A percentile compares a stretch with the other conserved stretches of the same genome.
These are phyloP conservation scores for Rhyacophila evoluta DNA, from an alignment of 2,888 invertebrate species.

Conservation along the genomic window DNA sequence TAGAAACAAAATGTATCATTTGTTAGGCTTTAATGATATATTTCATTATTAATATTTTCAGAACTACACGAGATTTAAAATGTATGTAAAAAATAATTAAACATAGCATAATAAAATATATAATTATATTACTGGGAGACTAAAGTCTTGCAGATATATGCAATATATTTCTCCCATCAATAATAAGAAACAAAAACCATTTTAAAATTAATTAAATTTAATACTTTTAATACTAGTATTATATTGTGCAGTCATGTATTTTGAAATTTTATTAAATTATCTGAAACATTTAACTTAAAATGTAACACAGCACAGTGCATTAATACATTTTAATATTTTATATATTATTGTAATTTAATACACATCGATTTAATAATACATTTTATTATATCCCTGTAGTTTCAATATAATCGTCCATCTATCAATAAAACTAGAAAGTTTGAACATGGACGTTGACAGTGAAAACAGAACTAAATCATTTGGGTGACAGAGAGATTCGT, in stretches of 20 bases:
- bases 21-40: slow-evolving; percentile 15
- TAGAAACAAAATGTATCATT: slow-evolving; percentile 5
- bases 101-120: too few relatives aligned
- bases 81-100: too few relatives aligned
- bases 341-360: neutral
- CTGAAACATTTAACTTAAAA: too few relatives aligned
- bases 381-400: neutral
- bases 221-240: neutral
- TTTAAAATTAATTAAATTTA: neutral
- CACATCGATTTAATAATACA: neutral
- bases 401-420: neutral
- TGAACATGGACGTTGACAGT: neutral
- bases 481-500: neutral
- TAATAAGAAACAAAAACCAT: neutral
- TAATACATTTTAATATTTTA: neutral
- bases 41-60: neutral
- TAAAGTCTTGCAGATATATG: too few relatives aligned
- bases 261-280: too few relatives aligned
- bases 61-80: too few relatives aligned
- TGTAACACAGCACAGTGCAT: neutral
- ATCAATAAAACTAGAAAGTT: neutral
- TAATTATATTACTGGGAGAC: too few relatives aligned
- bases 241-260: neutral
- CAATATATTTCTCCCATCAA: too few relatives aligned
- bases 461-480: neutral